phyloP scores from a whole-genome alignment of 1,140 invertebrate species.

The Drosophila murphyi region DNA sequence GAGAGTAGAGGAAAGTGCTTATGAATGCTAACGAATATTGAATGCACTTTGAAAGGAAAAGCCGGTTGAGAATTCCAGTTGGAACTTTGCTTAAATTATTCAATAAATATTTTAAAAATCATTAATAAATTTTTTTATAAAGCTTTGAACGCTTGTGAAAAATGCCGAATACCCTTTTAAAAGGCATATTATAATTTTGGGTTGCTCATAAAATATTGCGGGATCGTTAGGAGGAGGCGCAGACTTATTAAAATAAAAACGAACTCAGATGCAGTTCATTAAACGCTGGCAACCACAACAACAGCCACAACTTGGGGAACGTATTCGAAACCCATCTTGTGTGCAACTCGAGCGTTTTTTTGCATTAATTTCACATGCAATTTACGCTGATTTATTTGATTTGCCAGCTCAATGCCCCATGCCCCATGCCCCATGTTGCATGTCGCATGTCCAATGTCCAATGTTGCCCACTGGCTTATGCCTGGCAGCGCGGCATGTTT shows the following conservation, averaged over 20 bases:
- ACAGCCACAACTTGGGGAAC: not conserved
- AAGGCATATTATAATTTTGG: too few relatives aligned
- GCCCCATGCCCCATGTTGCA: constrained; percentile 9
- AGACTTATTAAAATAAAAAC: constrained; percentile 23
- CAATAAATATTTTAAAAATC: too few relatives aligned
- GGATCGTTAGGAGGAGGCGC: not conserved
- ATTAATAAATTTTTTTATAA: not conserved
- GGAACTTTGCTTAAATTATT: too few relatives aligned
- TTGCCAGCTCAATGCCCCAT: constrained; percentile 58
- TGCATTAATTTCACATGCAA: constrained; percentile 83
- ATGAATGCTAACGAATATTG: not conserved
- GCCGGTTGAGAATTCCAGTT: too few relatives aligned
- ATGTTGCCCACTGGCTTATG: constrained; percentile 17
- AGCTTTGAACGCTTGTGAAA: not conserved
- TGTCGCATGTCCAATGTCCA: constrained; percentile 8
- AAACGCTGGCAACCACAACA: not conserved
- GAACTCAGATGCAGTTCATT: constrained; percentile 30
- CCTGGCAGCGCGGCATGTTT: constrained; percentile 51
- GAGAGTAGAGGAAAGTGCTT: not conserved
- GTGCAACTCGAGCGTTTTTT: constrained; percentile 58
- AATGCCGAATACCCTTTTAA: not conserved
- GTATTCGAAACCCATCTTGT: constrained; percentile 18
- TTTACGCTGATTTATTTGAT: constrained; percentile 83
- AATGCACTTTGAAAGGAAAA: not conserved
- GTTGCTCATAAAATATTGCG: not conserved